A percentile compares a stretch with the other conserved stretches of the same genome.
Evolutionary conservation across 2,113 vertebrate genomes (phyloP).

Genomic region (Chelonoidis abingdonii): DNA sequence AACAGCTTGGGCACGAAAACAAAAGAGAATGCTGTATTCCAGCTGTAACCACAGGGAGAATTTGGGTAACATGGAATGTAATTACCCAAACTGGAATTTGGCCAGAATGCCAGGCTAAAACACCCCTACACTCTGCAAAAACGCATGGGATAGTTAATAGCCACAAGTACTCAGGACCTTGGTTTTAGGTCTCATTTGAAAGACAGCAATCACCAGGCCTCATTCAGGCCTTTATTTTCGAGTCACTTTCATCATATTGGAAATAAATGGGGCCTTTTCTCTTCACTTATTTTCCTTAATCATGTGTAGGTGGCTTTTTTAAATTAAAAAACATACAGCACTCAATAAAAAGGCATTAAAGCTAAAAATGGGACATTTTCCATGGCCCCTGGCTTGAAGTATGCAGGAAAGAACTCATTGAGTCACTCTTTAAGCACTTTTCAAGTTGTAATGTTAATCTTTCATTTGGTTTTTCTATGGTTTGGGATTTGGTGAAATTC

Average conservation of each 20-base stretch:
- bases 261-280: background rate
- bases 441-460: background rate
- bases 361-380: background rate
- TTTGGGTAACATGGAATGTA: background rate
- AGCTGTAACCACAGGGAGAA: background rate
- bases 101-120: accelerated
- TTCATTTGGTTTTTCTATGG: background rate
- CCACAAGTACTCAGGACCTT: background rate
- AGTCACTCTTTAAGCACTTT: background rate
- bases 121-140: background rate
- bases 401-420: background rate
- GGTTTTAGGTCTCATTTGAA: background rate
- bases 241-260: background rate
- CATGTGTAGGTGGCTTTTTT: background rate
- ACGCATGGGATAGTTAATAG: background rate
- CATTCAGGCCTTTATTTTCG: background rate
- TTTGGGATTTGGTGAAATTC: background rate
- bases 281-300: background rate
- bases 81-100: background rate
- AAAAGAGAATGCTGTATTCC: background rate
- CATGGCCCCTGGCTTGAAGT: background rate
- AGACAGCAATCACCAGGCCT: background rate
- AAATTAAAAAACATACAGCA: background rate
- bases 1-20: accelerated
- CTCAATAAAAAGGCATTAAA: background rate